Percentiles rank a stretch among this genome's conserved stretches.
These are phyloP conservation scores for Girardinus metallicus DNA, from an alignment of 2,797 vertebrate species.

Conservation along the genomic window DNA sequence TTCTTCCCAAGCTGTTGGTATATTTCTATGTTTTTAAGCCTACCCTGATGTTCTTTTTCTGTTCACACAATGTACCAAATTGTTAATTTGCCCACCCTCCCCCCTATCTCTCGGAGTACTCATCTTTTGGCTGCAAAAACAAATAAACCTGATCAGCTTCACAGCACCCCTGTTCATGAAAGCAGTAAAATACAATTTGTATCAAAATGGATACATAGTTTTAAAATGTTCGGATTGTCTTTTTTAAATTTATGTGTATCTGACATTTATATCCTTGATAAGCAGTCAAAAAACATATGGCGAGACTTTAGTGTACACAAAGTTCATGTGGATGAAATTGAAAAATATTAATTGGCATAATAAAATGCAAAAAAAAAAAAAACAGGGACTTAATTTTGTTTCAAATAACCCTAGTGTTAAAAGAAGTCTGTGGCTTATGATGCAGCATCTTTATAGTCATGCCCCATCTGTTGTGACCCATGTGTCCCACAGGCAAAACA, in stretches of 20 bases:
- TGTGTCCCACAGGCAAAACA: conserved; percentile 41
- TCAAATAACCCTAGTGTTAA: conserved; percentile 13
- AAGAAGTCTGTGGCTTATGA: conserved; percentile 11
- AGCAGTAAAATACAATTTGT: background rate
- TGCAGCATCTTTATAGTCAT: conserved; percentile 12
- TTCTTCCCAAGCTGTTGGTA: background rate
- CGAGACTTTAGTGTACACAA: too few relatives aligned
- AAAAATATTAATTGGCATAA: background rate
- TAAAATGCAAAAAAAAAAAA: background rate
- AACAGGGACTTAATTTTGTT: background rate
- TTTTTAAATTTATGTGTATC: background rate
- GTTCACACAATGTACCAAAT: background rate
- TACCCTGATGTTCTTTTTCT: background rate
- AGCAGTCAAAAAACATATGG: background rate
- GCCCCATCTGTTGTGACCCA: conserved; percentile 52
- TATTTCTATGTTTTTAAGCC: background rate
- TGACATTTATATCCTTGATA: background rate
- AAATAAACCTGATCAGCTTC: background rate
- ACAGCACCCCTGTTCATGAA: background rate
- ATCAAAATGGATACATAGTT: background rate
- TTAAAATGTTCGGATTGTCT: background rate
- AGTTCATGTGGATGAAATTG: background rate
- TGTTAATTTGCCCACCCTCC: background rate
- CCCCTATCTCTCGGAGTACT: background rate
- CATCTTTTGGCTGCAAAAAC: background rate